A percentile compares a stretch with the other conserved stretches of the same genome.
These are phyloP conservation scores for Promerops cafer DNA, from an alignment of 2,113 vertebrate genomes.

Conservation along the genomic window DNA sequence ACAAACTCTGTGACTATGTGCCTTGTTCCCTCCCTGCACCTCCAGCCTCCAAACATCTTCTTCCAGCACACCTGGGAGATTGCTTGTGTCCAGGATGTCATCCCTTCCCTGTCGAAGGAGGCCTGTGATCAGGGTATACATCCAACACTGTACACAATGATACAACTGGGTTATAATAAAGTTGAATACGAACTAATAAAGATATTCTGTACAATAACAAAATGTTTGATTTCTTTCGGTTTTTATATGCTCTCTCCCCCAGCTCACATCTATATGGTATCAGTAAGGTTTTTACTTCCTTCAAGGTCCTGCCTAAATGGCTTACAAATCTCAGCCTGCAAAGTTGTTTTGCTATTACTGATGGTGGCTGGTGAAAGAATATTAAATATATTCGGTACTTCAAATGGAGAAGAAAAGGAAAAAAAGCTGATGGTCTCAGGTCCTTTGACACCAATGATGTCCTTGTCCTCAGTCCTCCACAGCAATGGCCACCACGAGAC, in stretches of 20 bases:
- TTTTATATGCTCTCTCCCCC: background rate
- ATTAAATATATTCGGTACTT: background rate
- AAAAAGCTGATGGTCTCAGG: background rate
- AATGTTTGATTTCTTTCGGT: background rate
- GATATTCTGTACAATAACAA: background rate
- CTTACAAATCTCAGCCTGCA: background rate
- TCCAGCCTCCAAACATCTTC: background rate
- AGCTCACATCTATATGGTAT: background rate
- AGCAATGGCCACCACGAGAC: background rate
- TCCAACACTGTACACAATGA: background rate
- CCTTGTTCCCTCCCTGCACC: background rate
- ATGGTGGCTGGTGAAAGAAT: background rate
- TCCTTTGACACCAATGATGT: background rate
- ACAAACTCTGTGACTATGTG: background rate
- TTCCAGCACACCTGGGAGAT: background rate
- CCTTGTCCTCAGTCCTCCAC: background rate
- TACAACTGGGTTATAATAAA: background rate
- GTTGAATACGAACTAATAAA: background rate
- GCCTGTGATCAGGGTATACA: too few relatives aligned
- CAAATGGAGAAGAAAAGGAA: background rate
- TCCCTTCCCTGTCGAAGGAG: background rate
- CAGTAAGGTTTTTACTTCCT: background rate
- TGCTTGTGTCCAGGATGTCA: background rate
- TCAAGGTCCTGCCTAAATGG: background rate
- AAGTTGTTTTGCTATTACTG: background rate